These are phyloP conservation scores for Nanorana parkeri DNA, from an alignment of 2,113 vertebrate genomes.

Conservation along the genomic window DNA sequence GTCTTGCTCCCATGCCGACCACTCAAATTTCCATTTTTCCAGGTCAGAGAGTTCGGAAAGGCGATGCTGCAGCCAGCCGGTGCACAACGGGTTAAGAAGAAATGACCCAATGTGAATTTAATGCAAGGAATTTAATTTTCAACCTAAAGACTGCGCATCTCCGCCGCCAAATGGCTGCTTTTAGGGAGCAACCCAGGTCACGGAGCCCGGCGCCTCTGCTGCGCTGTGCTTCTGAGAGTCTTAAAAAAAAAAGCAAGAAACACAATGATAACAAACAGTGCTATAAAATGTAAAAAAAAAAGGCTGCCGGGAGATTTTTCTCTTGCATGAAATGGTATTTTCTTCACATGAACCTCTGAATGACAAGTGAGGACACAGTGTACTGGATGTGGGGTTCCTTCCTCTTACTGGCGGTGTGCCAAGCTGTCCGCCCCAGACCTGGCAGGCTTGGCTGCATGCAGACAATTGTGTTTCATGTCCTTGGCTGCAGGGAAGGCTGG, in stretches of 20 bases:
- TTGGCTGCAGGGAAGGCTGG: neutral
- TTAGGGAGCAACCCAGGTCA: conserved; percentile 9
- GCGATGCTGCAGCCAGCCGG: neutral
- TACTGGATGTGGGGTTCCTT: neutral
- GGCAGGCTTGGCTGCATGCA: conserved; percentile 1
- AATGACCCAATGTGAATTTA: neutral
- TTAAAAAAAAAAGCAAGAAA: neutral
- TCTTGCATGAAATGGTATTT: neutral
- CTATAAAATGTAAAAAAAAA: neutral
- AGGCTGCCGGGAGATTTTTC: neutral
- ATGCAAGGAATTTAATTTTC: neutral
- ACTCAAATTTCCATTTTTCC: no score
- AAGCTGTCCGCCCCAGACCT: neutral
- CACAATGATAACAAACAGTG: neutral
- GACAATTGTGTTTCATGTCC: conserved; percentile 2
- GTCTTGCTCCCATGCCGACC: no score
- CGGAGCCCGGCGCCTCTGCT: neutral
- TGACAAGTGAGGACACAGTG: conserved; percentile 21
- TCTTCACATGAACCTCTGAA: neutral
- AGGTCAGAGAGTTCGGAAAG: no score
- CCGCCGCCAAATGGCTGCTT: neutral
- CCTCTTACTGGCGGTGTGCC: conserved; percentile 14
- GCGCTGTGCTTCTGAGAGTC: neutral
- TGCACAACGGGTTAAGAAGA: neutral
- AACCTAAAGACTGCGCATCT: neutral